Evolutionary conservation across 35 echinoderm and acorn worm genomes (phyloP).

Genomic region (Holothuria glaberrima): DNA sequence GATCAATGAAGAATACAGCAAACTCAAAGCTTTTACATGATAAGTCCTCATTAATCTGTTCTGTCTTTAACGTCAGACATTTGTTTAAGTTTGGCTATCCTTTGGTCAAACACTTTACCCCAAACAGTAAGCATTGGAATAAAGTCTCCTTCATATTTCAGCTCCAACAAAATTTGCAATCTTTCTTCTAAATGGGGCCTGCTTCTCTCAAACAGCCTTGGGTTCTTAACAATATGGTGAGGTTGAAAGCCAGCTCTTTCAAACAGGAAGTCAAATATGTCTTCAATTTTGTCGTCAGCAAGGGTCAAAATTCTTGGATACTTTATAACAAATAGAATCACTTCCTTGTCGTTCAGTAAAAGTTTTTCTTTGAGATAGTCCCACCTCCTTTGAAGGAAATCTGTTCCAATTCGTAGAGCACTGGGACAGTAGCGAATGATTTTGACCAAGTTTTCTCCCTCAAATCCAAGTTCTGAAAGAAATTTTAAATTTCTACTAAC

Average conservation of each 20-base stretch:
- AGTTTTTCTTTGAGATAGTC: constrained; percentile 51
- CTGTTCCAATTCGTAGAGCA: constrained; percentile 66
- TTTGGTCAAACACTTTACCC: neutral
- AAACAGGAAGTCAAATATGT: constrained; percentile 56
- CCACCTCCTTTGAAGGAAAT: constrained; percentile 58
- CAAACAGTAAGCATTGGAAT: neutral
- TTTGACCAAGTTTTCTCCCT: constrained; percentile 51
- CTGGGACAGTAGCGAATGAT: constrained; percentile 82
- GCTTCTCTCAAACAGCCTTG: constrained; percentile 61
- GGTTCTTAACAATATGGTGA: constrained; percentile 31
- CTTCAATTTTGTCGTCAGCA: constrained; percentile 60
- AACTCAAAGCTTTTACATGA: too few species aligned
- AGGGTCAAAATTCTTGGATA: constrained; percentile 61
- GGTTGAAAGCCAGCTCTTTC: constrained; percentile 45
- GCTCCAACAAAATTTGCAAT: neutral
- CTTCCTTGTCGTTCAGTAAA: constrained; percentile 10
- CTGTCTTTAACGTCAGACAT: neutral
- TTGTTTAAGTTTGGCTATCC: constrained; percentile 6
- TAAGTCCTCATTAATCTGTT: too few species aligned
- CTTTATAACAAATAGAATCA: constrained; percentile 41
- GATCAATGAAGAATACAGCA: too few species aligned
- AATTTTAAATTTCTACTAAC: constrained; percentile 57
- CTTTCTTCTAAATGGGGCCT: constrained; percentile 2
- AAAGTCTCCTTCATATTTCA: constrained; percentile 33
- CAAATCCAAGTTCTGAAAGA: constrained; percentile 53